phyloP scores from a whole-genome alignment of 2,888 invertebrate species.

The Plagodis dolabraria region DNA sequence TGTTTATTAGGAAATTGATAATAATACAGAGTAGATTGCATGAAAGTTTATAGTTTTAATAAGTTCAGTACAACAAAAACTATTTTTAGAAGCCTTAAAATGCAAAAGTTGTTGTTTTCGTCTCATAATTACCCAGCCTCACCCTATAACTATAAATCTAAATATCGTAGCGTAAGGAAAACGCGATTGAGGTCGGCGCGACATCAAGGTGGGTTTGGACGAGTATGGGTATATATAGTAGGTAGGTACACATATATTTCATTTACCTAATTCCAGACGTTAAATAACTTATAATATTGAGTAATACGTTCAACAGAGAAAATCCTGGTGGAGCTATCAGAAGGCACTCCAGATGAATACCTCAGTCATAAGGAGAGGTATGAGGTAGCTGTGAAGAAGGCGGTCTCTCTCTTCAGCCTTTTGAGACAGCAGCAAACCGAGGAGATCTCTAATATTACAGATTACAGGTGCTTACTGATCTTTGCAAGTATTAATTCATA shows the following conservation, averaged over 20 bases:
- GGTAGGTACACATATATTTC: background rate
- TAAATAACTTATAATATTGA: background rate
- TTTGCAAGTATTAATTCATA: background rate
- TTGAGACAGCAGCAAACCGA: constrained; percentile 86
- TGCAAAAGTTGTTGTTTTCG: too few relatives aligned
- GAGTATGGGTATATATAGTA: too few relatives aligned
- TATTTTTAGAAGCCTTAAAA: too few relatives aligned
- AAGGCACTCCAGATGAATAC: constrained; percentile 88
- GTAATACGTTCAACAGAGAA: constrained; percentile 54
- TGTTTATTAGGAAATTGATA: too few relatives aligned
- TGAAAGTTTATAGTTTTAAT: too few relatives aligned
- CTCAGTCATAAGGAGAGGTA: constrained; percentile 93
- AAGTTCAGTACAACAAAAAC: too few relatives aligned
- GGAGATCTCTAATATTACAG: constrained; percentile 87
- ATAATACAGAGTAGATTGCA: too few relatives aligned
- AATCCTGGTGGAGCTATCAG: constrained; percentile 74
- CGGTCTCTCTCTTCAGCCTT: constrained; percentile 87
- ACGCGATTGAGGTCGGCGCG: too few relatives aligned
- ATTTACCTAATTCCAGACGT: background rate
- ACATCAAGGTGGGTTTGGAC: too few relatives aligned
- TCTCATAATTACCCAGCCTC: too few relatives aligned
- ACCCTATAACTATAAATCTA: too few relatives aligned
- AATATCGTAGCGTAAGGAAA: too few relatives aligned
- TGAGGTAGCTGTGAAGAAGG: constrained; percentile 88
- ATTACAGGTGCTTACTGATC: constrained; percentile 85